These are phyloP conservation scores for human DNA, from an alignment of 2,113 vertebrate genomes.

Conservation along the genomic window DNA sequence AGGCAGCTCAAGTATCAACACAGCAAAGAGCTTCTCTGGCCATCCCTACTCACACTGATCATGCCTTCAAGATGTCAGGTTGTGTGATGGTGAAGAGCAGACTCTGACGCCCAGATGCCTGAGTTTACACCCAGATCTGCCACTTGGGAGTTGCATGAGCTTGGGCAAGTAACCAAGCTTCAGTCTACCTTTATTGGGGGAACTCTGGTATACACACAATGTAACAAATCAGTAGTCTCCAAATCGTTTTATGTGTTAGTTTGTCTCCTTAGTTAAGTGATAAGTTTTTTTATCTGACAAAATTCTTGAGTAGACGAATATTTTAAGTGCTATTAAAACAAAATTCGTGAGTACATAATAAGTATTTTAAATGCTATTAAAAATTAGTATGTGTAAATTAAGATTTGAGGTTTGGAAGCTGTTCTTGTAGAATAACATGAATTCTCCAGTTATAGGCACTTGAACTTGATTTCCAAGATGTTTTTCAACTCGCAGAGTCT, in stretches of 20 bases:
- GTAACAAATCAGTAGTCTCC: neutral
- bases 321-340: neutral
- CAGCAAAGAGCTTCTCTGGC: neutral
- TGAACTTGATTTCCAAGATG: conserved; percentile 8
- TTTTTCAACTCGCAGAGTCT: neutral
- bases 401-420: neutral
- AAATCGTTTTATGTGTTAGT: neutral
- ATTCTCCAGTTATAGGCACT: neutral
- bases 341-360: neutral
- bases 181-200: neutral
- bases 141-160: neutral
- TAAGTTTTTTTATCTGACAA: neutral
- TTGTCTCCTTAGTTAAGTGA: neutral
- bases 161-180: neutral
- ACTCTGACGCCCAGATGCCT: neutral
- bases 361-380: neutral
- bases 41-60: neutral
- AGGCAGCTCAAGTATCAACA: neutral
- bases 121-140: neutral
- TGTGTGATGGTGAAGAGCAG: neutral
- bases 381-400: neutral
- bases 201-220: neutral
- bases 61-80: neutral
- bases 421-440: neutral
- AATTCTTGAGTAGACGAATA: neutral